These are phyloP conservation scores for Drosophila meridionalis DNA, from an alignment of 2,888 invertebrate species.

Conservation along the genomic window DNA sequence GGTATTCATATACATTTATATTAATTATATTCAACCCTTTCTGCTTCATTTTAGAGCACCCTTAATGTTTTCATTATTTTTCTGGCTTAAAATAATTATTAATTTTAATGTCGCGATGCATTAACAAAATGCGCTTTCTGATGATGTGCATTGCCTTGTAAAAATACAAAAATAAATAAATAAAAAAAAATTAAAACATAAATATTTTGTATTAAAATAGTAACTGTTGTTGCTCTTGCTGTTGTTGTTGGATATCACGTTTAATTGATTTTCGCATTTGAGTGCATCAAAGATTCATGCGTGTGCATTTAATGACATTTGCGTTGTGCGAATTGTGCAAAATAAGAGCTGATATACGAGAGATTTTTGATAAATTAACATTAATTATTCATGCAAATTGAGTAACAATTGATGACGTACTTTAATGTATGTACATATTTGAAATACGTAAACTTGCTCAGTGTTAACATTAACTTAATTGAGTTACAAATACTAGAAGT, in stretches of 20 bases:
- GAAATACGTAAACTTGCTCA: constrained; percentile 1
- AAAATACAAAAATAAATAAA: constrained; percentile 9
- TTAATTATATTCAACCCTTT: not conserved
- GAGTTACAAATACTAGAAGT: not conserved
- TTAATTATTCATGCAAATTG: constrained; percentile 51
- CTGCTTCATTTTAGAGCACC: not conserved
- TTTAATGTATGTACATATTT: not conserved
- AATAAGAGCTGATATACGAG: constrained; percentile 30
- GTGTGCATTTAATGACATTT: constrained; percentile 72
- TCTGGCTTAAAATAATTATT: constrained; percentile 55
- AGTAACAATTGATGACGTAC: constrained; percentile 19
- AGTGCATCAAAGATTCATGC: constrained; percentile 77
- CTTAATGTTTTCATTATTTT: constrained; percentile 4
- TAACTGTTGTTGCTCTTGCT: not conserved
- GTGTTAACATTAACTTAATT: not conserved
- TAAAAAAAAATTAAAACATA: constrained; percentile 2
- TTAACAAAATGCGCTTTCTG: constrained; percentile 53
- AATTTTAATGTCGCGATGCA: constrained; percentile 51
- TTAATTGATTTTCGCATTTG: constrained; percentile 74
- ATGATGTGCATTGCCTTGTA: constrained; percentile 35
- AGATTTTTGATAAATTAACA: constrained; percentile 42
- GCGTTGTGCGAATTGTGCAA: constrained; percentile 35
- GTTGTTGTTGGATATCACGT: constrained; percentile 51
- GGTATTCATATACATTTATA: not conserved
- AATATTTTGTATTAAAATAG: constrained; percentile 15